These are phyloP conservation scores for Augiades crinisus DNA, from an alignment of 2,888 invertebrate species.

Conservation along the genomic window DNA sequence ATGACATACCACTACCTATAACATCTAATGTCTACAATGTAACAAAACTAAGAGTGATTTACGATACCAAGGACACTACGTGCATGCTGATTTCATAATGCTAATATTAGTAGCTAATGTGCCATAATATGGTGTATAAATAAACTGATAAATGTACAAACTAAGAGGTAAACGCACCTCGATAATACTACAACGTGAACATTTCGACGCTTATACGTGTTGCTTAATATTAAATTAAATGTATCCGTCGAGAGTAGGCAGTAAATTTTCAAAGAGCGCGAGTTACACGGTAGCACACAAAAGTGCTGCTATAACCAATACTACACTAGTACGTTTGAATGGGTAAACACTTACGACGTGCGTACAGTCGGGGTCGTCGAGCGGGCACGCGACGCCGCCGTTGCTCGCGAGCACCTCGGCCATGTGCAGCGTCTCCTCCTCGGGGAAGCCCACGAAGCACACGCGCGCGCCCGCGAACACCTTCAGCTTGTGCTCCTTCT, in stretches of 20 bases:
- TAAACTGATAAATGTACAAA: conserved; percentile 53
- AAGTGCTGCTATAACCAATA: no score
- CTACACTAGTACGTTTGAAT: no score
- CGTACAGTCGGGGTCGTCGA: conserved; percentile 92
- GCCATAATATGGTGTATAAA: conserved; percentile 56
- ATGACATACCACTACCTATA: conserved; percentile 42
- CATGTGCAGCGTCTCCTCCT: conserved; percentile 96
- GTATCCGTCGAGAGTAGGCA: no score
- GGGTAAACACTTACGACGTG: conserved; percentile 94
- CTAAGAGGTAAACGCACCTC: conserved; percentile 51
- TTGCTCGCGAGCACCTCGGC: conserved; percentile 92
- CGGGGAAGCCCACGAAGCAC: conserved; percentile 94
- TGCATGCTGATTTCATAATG: conserved; percentile 67
- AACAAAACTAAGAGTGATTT: conserved; percentile 56
- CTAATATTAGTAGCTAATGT: conserved; percentile 64
- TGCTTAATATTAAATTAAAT: no score
- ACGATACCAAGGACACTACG: conserved; percentile 59
- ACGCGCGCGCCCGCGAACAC: conserved; percentile 94
- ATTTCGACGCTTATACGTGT: not conserved
- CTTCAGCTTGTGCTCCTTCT: conserved; percentile 88
- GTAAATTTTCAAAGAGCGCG: no score
- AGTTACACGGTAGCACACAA: no score
- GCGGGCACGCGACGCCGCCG: conserved; percentile 89
- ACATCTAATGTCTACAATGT: conserved; percentile 52
- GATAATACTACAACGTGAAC: conserved; percentile 26